These are phyloP conservation scores for Melinaea menophilus DNA, from an alignment of 2,888 invertebrate species.

Conservation along the genomic window DNA sequence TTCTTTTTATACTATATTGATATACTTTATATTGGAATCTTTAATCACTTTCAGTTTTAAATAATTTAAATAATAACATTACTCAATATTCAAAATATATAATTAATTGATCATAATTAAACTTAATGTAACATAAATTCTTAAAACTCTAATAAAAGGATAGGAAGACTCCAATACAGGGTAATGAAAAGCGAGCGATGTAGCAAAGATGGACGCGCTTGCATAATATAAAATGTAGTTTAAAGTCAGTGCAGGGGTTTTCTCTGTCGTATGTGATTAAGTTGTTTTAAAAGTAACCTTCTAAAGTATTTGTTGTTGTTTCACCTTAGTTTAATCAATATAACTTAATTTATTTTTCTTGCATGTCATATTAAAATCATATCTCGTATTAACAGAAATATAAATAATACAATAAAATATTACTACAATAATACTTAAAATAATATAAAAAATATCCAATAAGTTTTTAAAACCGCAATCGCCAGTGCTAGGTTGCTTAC, in stretches of 20 bases:
- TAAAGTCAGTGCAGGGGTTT: conserved; percentile 14
- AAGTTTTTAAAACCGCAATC: conserved; percentile 42
- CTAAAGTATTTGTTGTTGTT: background rate
- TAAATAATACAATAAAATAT: too few relatives aligned
- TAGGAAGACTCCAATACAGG: background rate
- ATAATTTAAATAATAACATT: background rate
- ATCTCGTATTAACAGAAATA: too few relatives aligned
- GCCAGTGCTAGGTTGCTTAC: conserved; percentile 51
- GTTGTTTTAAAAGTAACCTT: background rate
- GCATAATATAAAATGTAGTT: conserved; percentile 1
- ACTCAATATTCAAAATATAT: too few relatives aligned
- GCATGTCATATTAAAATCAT: too few relatives aligned
- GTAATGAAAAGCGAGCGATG: conserved; percentile 1
- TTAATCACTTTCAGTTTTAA: background rate
- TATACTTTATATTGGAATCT: background rate
- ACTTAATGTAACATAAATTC: background rate
- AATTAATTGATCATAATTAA: too few relatives aligned
- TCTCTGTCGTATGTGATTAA: background rate
- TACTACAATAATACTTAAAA: too few relatives aligned
- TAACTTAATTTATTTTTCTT: too few relatives aligned
- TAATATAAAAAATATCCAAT: too few relatives aligned
- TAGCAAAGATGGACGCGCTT: background rate
- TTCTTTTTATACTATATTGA: background rate
- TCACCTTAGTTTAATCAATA: background rate
- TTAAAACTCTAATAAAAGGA: background rate